Percentiles rank a stretch among this genome's conserved stretches.
Conservation (phyloP, 1,140 invertebrate species). For the Vollenhovia emeryi region DNA sequence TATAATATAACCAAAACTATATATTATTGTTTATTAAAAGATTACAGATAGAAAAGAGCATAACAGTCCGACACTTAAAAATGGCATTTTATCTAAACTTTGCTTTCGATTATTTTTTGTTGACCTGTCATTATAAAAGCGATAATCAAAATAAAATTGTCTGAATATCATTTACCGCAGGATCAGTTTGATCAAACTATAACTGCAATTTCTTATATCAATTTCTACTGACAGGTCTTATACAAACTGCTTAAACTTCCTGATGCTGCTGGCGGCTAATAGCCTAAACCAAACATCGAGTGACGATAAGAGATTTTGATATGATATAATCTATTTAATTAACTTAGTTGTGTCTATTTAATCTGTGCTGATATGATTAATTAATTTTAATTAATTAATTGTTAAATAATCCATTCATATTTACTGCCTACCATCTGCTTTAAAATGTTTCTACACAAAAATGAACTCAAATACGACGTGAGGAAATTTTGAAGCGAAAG, state of each 20-base stretch:
- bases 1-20: not conserved
- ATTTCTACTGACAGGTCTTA: not conserved
- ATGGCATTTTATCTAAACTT: not conserved
- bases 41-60: not conserved
- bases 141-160: not conserved
- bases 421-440: not conserved
- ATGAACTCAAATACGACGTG: not conserved
- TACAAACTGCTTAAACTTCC: not conserved
- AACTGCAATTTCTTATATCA: not conserved
- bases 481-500: not conserved
- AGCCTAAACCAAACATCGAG: not conserved
- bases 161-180: not conserved
- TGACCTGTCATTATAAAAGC: not conserved
- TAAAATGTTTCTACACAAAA: not conserved
- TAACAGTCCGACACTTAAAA: not conserved
- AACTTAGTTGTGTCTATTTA: not conserved
- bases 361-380: not conserved
- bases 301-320: not conserved
- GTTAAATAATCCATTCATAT: not conserved
- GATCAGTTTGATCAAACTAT: not conserved
- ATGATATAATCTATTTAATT: not conserved
- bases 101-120: not conserved
- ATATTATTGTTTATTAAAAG: not conserved
- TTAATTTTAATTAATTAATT: not conserved
- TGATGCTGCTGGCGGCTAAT: not conserved